These are phyloP conservation scores for Leucozona laternaria DNA, from an alignment of 2,888 invertebrate genomes.

Conservation along the genomic window DNA sequence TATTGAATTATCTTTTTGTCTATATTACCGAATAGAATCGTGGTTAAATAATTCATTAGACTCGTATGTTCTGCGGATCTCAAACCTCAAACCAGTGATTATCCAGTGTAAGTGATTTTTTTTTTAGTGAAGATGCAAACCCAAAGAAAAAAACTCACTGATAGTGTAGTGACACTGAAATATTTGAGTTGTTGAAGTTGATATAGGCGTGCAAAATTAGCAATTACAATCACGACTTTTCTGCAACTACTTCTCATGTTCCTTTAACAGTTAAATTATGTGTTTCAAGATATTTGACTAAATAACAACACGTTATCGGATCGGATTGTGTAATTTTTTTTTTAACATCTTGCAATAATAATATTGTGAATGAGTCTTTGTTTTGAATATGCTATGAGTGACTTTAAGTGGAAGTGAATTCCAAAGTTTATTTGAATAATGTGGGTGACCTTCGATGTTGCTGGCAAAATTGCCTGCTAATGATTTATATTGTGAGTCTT, in stretches of 20 bases:
- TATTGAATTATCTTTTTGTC: not conserved
- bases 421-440: conserved; percentile 58
- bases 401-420: conserved; percentile 55
- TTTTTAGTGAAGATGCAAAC: conserved; percentile 37
- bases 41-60: conserved; percentile 1
- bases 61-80: conserved; percentile 29
- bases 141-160: not conserved
- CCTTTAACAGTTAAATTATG: conserved; percentile 1
- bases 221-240: conserved; percentile 57
- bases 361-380: conserved; percentile 44
- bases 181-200: conserved; percentile 25
- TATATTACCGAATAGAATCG: conserved; percentile 25
- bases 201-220: conserved; percentile 34
- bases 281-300: not conserved
- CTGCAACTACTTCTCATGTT: conserved; percentile 13
- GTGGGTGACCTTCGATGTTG: conserved; percentile 58
- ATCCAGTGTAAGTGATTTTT: conserved; percentile 60
- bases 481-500: conserved; percentile 30
- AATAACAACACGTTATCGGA: conserved; percentile 8
- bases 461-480: conserved; percentile 17
- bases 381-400: conserved; percentile 41
- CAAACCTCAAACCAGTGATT: conserved; percentile 42
- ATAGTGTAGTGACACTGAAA: conserved; percentile 58
- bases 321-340: conserved; percentile 33
- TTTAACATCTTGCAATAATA: conserved; percentile 13